Conservation (phyloP, 1,140 invertebrate genomes). For the Lepidostoma basale region DNA sequence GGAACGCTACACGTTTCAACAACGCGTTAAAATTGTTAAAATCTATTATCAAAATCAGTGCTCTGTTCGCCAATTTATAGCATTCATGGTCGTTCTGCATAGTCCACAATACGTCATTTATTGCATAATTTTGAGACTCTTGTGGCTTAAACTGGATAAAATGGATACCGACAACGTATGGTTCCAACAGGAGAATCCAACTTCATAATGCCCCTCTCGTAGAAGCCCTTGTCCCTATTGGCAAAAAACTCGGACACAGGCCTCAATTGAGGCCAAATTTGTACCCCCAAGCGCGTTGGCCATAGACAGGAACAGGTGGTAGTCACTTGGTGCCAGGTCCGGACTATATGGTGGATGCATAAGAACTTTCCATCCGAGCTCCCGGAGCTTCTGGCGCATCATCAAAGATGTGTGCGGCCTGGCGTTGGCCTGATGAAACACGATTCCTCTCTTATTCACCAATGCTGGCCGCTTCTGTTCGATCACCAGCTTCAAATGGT, state of each 20-base stretch:
- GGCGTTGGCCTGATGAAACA: conserved; percentile 1
- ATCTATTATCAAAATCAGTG: too few relatives aligned
- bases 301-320: conserved; percentile 8
- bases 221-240: conserved; percentile 5
- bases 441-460: conserved; percentile 9
- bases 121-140: too few relatives aligned
- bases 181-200: too few relatives aligned
- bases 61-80: too few relatives aligned
- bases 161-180: too few relatives aligned
- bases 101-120: too few relatives aligned
- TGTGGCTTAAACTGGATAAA: too few relatives aligned
- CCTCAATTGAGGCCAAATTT: too few relatives aligned
- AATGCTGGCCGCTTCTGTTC: not conserved
- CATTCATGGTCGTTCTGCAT: too few relatives aligned
- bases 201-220: conserved; percentile 1
- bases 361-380: conserved; percentile 1
- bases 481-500: too few relatives aligned
- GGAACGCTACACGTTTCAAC: too few relatives aligned
- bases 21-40: too few relatives aligned
- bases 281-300: conserved; percentile 11
- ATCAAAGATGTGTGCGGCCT: conserved; percentile 2
- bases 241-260: conserved; percentile 13
- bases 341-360: conserved; percentile 5
- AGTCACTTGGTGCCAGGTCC: not conserved
- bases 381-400: not conserved